phyloP scores from a whole-genome alignment of 2,797 vertebrate species.

The Neosilurus hyrtlii region DNA sequence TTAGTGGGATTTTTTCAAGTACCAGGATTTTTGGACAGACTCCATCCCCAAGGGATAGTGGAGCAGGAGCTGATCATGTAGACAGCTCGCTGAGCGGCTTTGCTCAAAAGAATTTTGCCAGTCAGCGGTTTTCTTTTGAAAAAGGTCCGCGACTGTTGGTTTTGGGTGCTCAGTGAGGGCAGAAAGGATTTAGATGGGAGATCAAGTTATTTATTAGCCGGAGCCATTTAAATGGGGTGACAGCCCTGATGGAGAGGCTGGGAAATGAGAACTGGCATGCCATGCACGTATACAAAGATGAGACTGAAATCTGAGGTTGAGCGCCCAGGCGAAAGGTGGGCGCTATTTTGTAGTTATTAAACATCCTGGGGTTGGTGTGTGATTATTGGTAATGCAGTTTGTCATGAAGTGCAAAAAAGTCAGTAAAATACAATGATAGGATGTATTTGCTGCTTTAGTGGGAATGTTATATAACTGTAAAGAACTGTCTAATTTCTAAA shows the following conservation, averaged over 20 bases:
- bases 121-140: slow-evolving; percentile 68
- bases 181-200: slow-evolving; percentile 75
- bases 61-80: slow-evolving; percentile 12
- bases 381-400: neutral
- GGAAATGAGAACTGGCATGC: slow-evolving; percentile 76
- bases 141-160: slow-evolving; percentile 74
- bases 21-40: neutral
- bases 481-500: neutral
- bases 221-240: slow-evolving; percentile 72
- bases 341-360: neutral
- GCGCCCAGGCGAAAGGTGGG: neutral
- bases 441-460: neutral
- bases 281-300: slow-evolving; percentile 62
- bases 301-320: slow-evolving; percentile 40
- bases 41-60: slow-evolving; percentile 4
- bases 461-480: neutral
- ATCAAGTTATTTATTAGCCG: slow-evolving; percentile 78
- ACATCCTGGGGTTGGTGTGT: neutral
- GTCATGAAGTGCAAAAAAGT: neutral
- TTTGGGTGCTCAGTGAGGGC: slow-evolving; percentile 71
- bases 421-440: neutral
- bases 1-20: neutral
- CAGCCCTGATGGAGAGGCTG: slow-evolving; percentile 64
- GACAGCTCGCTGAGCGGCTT: neutral
- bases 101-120: slow-evolving; percentile 8